Evolutionary conservation across 2,888 invertebrate genomes (phyloP), one percentile per base, ranked within the genome.

Genomic region (Catonia carolina): DNA sequence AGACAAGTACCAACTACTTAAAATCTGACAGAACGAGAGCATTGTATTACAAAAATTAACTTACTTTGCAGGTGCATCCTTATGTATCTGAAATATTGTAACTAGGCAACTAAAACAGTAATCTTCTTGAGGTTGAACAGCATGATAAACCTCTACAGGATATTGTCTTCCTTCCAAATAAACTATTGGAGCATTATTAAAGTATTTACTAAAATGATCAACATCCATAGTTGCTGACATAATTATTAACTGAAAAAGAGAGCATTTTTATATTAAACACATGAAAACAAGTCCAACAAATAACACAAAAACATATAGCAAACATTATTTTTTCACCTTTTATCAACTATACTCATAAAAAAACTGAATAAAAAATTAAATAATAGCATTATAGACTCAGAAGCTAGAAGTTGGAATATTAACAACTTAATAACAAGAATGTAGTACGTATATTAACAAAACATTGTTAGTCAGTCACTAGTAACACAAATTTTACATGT

Each of bases 191-290:
- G 90, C 90, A 58, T 85, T 81, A 67, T 88, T 82, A 71, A 95
- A 98, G 72, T 95, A 99, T 61, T 81, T 78, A 33, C 87, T 84
- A 72, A 98, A 96, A 67, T 90, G 86, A 72, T 93, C 92, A 7
- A 93, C 92, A 74, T 96, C 92, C 92, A 96, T 94, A 12, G 96
- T 96, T 1, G 96, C 96, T 1, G 95, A 96, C 85, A 95, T 95
- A 48, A 95, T 78, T 33, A 96, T 81, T 18, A 92, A 74, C 86
- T 88, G 69, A 49, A 77, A 73, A 55, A 52, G 15, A 60, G 31
- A 42, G n/a, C 35, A 54, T 27, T 14, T n/a, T n/a, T n/a, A n/a
- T n/a, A n/a, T n/a, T n/a, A n/a, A n/a, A n/a, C n/a, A n/a, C n/a
- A n/a, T n/a, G n/a, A n/a, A n/a, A n/a, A n/a, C n/a, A n/a, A n/a